Conservation (phyloP, 2,797 vertebrate genomes). For the Eptatretus atami region DNA sequence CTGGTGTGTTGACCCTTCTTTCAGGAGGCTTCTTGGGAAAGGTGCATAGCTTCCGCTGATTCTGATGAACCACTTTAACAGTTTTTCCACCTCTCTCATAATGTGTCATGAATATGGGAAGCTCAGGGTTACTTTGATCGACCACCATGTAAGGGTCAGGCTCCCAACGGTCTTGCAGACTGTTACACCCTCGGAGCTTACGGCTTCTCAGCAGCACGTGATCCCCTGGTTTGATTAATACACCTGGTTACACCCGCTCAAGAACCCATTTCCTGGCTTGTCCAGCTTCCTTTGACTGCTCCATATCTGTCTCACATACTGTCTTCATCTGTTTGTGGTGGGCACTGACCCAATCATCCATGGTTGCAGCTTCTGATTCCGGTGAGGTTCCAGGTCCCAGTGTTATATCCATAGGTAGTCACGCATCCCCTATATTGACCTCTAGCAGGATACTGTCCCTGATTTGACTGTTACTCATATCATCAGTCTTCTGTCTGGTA, state of each 20-base stretch:
- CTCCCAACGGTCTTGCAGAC: background rate
- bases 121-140: background rate
- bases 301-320: too few species aligned
- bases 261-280: background rate
- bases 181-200: background rate
- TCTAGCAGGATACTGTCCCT: too few species aligned
- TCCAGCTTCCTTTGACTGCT: background rate
- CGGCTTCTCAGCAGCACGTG: background rate
- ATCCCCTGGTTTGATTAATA: background rate
- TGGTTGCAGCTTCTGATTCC: background rate
- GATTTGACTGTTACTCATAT: too few species aligned
- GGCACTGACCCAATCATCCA: conserved; percentile 7
- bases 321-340: too few species aligned
- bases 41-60: too few species aligned
- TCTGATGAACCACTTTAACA: too few species aligned
- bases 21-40: too few species aligned
- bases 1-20: too few species aligned
- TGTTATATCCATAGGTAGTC: conserved; percentile 6
- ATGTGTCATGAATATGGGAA: too few species aligned
- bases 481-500: too few species aligned
- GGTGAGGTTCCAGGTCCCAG: background rate
- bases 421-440: conserved; percentile 2
- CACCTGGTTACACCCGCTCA: background rate
- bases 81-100: too few species aligned
- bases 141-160: background rate